Evolutionary conservation across 2,797 vertebrate genomes (phyloP).

Genomic region (Xiphorhynchus erythropygius): DNA sequence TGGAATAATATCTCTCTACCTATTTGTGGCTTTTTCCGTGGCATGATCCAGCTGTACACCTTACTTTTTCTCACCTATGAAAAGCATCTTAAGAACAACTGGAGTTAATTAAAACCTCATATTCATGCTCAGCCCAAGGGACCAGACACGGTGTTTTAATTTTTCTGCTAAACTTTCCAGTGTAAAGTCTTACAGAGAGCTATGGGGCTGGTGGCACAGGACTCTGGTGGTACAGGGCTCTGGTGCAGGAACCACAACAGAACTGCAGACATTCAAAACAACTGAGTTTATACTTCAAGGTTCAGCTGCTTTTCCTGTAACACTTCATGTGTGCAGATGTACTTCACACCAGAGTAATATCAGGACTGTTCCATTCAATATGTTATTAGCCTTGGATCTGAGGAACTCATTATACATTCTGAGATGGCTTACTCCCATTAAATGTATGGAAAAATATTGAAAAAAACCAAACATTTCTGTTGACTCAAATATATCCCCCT

Average conservation of each 20-base stretch:
- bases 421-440: neutral
- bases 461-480: neutral
- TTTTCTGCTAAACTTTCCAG: neutral
- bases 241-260: neutral
- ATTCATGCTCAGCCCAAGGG: neutral
- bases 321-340: neutral
- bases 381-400: rapidly evolving
- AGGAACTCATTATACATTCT: neutral
- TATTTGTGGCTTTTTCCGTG: neutral
- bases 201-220: rapidly evolving
- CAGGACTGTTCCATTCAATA: neutral
- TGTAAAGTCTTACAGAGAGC: rapidly evolving
- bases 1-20: neutral
- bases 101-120: neutral
- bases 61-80: neutral
- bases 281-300: too few species aligned
- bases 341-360: neutral
- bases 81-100: neutral
- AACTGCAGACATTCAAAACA: rapidly evolving
- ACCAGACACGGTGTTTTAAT: rapidly evolving
- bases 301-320: neutral
- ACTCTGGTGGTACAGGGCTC: rapidly evolving
- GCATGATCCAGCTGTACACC: neutral
- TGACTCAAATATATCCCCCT: neutral
- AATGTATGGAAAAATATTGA: neutral